phyloP scores from a whole-genome alignment of 92 coral and sea anemone species.

The Parazoanthus atlanticus region DNA sequence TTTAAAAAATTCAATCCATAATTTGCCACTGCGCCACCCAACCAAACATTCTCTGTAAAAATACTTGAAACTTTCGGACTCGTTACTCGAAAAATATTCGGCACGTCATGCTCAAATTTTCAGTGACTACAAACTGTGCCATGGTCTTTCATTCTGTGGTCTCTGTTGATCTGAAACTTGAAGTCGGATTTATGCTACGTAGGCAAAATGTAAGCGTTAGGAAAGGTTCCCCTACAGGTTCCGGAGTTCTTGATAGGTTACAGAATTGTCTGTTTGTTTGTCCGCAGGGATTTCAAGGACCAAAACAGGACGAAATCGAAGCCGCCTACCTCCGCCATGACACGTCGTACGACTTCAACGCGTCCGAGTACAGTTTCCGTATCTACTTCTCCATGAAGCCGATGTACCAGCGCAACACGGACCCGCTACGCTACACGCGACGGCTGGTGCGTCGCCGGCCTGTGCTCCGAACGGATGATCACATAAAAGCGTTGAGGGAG shows the following conservation, averaged over 20 bases:
- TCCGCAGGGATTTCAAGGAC: neutral
- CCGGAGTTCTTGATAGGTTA: neutral
- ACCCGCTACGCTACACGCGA: slow-evolving; percentile 61
- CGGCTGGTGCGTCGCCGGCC: slow-evolving; percentile 57
- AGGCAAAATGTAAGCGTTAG: too few relatives aligned
- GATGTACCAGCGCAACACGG: slow-evolving; percentile 65
- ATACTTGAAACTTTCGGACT: too few relatives aligned
- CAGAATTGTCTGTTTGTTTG: neutral
- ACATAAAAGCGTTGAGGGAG: slow-evolving; percentile 15
- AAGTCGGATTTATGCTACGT: too few relatives aligned
- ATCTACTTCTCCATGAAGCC: slow-evolving; percentile 83
- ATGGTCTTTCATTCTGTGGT: too few relatives aligned
- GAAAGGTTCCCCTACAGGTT: neutral
- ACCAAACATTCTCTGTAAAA: too few relatives aligned
- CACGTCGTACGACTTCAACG: slow-evolving; percentile 65
- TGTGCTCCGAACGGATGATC: slow-evolving; percentile 5
- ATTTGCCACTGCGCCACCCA: too few relatives aligned
- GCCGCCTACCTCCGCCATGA: slow-evolving; percentile 67
- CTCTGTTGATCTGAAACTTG: too few relatives aligned
- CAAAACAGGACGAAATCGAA: slow-evolving; percentile 79
- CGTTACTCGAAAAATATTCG: too few relatives aligned
- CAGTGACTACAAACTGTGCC: too few relatives aligned
- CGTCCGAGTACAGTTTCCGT: slow-evolving; percentile 58
- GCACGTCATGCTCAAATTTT: too few relatives aligned
- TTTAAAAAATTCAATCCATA: too few relatives aligned